Conservation (phyloP, 2,113 vertebrate species). For the Ctenodactylus gundi region DNA sequence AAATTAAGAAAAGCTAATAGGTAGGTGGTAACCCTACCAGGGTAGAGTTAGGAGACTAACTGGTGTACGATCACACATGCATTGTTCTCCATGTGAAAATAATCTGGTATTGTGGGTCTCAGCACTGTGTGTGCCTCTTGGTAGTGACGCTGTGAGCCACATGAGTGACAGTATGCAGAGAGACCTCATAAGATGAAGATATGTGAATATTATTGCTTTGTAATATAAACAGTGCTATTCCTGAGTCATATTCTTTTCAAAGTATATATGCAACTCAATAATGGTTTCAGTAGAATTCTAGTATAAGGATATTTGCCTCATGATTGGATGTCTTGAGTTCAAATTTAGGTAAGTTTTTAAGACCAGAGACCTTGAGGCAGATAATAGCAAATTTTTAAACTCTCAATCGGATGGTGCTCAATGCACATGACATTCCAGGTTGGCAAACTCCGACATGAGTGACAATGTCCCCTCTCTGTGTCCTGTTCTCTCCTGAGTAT, state of each 20-base stretch:
- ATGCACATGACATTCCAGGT: not conserved
- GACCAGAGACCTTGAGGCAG: not conserved
- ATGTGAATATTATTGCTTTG: constrained; percentile 40
- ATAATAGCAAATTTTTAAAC: not conserved
- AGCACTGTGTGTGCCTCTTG: constrained; percentile 38
- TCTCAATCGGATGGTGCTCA: not conserved
- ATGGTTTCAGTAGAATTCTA: not conserved
- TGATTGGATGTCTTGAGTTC: not conserved
- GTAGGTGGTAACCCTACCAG: constrained; percentile 41
- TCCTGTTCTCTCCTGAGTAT: not conserved
- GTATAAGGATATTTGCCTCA: not conserved
- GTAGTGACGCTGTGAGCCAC: constrained; percentile 25
- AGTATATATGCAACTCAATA: not conserved
- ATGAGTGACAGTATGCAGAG: not conserved
- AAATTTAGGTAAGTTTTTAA: not conserved
- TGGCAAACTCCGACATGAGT: accelerated
- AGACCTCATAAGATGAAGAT: constrained; percentile 56
- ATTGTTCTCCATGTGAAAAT: constrained; percentile 57
- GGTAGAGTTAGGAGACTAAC: constrained; percentile 47
- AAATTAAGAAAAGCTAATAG: not conserved
- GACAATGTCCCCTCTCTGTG: not conserved
- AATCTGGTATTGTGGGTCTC: constrained; percentile 53
- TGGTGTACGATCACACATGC: constrained; percentile 54
- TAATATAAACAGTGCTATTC: constrained; percentile 45
- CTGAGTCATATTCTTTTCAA: constrained; percentile 32